A percentile compares a stretch with the other conserved stretches of the same genome.
These are phyloP conservation scores for Belonocnema kinseyi DNA, from an alignment of 1,140 invertebrate genomes.

Conservation along the genomic window DNA sequence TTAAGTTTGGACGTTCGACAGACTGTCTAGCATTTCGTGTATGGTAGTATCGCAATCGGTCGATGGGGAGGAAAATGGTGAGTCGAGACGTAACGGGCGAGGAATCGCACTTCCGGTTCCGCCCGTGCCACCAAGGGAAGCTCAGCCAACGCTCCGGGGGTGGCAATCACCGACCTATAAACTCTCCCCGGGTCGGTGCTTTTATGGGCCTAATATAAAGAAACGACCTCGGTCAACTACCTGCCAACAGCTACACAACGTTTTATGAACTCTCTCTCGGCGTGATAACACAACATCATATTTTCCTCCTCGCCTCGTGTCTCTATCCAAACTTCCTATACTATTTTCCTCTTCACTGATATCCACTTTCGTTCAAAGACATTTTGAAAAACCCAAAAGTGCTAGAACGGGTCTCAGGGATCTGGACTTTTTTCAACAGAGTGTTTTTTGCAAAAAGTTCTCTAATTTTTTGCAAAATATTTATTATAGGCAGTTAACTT, in stretches of 20 bases:
- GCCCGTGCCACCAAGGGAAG: conserved; percentile 40
- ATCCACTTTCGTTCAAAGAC: background rate
- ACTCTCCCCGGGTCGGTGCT: conserved; percentile 45
- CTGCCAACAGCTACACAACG: conserved; percentile 60
- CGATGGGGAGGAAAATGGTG: conserved; percentile 2
- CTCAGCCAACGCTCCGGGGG: conserved; percentile 32
- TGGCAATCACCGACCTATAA: conserved; percentile 58
- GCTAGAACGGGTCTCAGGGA: too few species aligned
- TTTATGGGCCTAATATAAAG: conserved; percentile 66
- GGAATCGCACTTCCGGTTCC: conserved; percentile 46
- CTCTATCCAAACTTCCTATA: conserved; percentile 12
- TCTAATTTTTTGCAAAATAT: too few species aligned
- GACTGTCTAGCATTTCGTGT: conserved; percentile 11
- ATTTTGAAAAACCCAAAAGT: too few species aligned
- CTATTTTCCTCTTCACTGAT: background rate
- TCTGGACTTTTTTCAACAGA: too few species aligned
- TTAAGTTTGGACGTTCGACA: conserved; percentile 17
- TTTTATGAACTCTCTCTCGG: conserved; percentile 59
- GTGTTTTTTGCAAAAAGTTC: too few species aligned
- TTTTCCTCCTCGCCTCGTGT: conserved; percentile 31
- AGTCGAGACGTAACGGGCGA: conserved; percentile 2
- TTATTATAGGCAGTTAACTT: too few species aligned
- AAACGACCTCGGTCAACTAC: conserved; percentile 60
- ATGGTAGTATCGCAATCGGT: conserved; percentile 15
- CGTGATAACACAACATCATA: conserved; percentile 58